A percentile compares a stretch with the other conserved stretches of the same genome.
Conservation (phyloP, 2,797 vertebrate species). For the Micropoecilia bifurca region DNA sequence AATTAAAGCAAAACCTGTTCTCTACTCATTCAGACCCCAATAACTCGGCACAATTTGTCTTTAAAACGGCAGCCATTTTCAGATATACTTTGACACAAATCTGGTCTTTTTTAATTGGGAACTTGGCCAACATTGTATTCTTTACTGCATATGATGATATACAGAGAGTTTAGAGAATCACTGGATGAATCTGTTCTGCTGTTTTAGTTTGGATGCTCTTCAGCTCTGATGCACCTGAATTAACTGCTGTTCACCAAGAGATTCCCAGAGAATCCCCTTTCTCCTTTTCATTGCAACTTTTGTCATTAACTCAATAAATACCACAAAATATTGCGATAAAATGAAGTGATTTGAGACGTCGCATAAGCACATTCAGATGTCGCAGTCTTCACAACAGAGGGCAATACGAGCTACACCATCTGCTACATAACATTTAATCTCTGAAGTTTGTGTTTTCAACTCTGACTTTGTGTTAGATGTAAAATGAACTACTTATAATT, state of each 20-base stretch:
- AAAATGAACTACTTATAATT: background rate
- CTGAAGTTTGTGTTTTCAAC: background rate
- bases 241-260: background rate
- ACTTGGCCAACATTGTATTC: too few species aligned
- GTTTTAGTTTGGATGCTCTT: background rate
- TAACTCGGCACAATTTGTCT: background rate
- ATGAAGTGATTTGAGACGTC: background rate
- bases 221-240: background rate
- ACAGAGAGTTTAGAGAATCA: background rate
- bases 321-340: background rate
- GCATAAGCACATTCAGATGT: slow-evolving; percentile 8
- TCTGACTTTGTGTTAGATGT: background rate
- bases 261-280: background rate
- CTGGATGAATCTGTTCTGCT: background rate
- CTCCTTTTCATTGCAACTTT: background rate
- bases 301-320: background rate
- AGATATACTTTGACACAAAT: background rate
- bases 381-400: slow-evolving; percentile 2
- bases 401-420: slow-evolving; percentile 1
- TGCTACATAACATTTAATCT: slow-evolving; percentile 6
- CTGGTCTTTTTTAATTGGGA: background rate
- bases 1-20: background rate
- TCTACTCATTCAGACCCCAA: background rate
- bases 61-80: background rate
- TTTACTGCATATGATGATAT: background rate